Conservation (phyloP, 2,888 invertebrate genomes). For the Athripsodes cinereus region DNA sequence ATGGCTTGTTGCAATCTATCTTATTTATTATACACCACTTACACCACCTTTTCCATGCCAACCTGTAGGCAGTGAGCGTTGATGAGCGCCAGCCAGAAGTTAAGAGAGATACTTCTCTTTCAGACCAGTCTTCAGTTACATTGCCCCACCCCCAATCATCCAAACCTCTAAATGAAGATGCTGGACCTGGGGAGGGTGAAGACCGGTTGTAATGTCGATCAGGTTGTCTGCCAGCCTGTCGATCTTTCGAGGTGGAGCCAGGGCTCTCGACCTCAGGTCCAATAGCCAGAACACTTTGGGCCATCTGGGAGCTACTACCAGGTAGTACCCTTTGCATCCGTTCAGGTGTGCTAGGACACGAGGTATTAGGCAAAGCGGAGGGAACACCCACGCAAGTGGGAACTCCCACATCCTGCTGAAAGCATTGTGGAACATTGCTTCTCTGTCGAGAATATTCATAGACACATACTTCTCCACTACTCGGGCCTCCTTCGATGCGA, state of each 20-base stretch:
- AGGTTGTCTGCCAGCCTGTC: constrained; percentile 20
- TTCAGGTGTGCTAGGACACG: not conserved
- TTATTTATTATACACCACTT: not conserved
- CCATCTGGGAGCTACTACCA: constrained; percentile 27
- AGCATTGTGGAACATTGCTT: too few relatives aligned
- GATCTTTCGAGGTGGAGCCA: constrained; percentile 24
- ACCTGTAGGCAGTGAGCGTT: constrained; percentile 3
- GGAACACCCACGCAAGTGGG: too few relatives aligned
- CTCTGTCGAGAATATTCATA: not conserved
- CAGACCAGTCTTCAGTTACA: constrained; percentile 20
- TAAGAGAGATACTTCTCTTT: not conserved
- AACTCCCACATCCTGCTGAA: too few relatives aligned
- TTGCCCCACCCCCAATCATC: constrained; percentile 30
- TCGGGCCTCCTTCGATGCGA: constrained; percentile 1
- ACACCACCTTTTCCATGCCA: constrained; percentile 6
- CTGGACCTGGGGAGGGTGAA: constrained; percentile 23
- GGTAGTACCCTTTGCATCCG: constrained; percentile 5
- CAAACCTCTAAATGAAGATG: constrained; percentile 27
- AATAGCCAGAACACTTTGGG: constrained; percentile 31
- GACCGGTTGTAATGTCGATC: constrained; percentile 27
- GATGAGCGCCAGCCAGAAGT: constrained; percentile 3
- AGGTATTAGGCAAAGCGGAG: not conserved
- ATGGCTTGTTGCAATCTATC: not conserved
- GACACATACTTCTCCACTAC: constrained; percentile 6
- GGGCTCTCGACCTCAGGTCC: constrained; percentile 29